Evolutionary conservation across 2,797 vertebrate species (phyloP), one percentile per base, ranked within the genome.

Genomic region (Thalassophryne amazonica): DNA sequence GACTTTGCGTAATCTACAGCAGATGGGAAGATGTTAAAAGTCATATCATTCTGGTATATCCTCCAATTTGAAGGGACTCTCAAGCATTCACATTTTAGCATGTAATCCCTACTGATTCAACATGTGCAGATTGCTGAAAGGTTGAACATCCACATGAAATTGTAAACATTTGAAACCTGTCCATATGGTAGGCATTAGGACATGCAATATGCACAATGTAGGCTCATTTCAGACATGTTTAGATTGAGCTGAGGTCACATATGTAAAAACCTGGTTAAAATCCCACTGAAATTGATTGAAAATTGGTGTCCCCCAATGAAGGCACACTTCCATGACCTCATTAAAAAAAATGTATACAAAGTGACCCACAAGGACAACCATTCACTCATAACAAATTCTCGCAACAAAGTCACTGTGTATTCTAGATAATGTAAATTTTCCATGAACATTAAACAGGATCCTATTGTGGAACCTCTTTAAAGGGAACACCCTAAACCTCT

Each of bases 11-110:
- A 45, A 69, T 40, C 46, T 10, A 23, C 56, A 23, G 29, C 56
- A 49, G 48, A 36, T 41, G 7, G 2, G 37, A 67, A 56, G 40
- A 73, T 71, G 63, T 64, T 46, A 28, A 40, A 47, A 49, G 43
- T 65, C 42, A 36, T 42, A 39, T 38, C 14, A 16, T 45, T 55
- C 24, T 6, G 34, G 21, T 34, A 41, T n/a, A 45, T 25, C 16
- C 4, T 17, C 45, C 28, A 4, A n/a, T 9, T 22, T 7, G 3
- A 47, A 54, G 20, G 42, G 31, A 40, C 42, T 34, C 61, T 15
- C 3, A 0, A 40, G 55, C 27, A 21, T 28, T 47, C 30, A 33
- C 25, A 14, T 39, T 25, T 4, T 20, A 23, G 59, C 56, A 60
- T 64, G 41, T 51, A 27, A 27, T 41, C 15, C 47, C 10, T 15